These are phyloP conservation scores for Columba guinea DNA, from an alignment of 2,797 vertebrate genomes.

Conservation along the genomic window DNA sequence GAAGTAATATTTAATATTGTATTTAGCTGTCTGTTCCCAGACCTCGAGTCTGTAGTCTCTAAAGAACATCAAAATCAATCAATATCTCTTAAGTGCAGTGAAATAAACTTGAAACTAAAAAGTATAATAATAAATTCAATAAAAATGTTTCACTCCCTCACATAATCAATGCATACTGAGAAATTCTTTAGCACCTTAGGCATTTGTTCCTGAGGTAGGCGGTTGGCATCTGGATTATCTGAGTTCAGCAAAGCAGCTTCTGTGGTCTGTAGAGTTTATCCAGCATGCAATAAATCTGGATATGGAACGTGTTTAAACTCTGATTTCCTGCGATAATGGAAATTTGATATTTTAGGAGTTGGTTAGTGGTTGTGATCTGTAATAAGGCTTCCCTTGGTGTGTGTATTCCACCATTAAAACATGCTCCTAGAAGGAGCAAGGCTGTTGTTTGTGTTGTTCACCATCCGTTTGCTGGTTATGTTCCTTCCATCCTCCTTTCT, in stretches of 20 bases:
- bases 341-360: not conserved
- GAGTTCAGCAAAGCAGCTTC: not conserved
- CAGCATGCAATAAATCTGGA: too few relatives aligned
- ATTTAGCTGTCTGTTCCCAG: not conserved
- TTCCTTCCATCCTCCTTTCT: not conserved
- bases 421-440: not conserved
- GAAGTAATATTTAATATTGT: not conserved
- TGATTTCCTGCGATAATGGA: not conserved
- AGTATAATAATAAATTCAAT: not conserved
- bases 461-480: not conserved
- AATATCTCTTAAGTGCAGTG: not conserved
- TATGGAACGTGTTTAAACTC: not conserved
- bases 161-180: not conserved
- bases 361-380: not conserved
- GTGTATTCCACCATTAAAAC: not conserved
- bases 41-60: not conserved
- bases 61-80: not conserved
- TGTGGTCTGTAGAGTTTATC: not conserved
- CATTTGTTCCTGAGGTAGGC: not conserved
- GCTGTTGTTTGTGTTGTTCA: not conserved
- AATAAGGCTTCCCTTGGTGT: not conserved
- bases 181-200: not conserved
- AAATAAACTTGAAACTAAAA: slow-evolving; percentile 4
- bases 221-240: not conserved
- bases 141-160: not conserved